Evolutionary conservation across 1,140 invertebrate species (phyloP), one percentile per base, ranked within the genome.

Genomic region (Orussus abietinus): DNA sequence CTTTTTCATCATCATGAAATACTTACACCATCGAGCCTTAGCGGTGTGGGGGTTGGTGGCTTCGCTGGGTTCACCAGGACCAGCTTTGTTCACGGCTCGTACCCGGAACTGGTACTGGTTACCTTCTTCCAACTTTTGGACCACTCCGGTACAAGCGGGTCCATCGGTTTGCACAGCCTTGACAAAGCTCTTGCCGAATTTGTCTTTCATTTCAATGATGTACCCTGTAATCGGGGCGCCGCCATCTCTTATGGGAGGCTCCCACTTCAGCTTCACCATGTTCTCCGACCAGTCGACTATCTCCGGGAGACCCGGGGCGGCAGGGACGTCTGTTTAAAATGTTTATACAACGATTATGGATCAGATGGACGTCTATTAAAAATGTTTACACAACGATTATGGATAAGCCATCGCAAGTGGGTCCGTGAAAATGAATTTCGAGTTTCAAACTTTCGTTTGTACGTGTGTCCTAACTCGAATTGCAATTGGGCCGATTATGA

Each of bases 51-150:
- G 90, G 65, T 90, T 89, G 20, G 93, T 96, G 38, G 91, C 84
- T 63, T 96, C 89, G 26, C 92, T 96, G 5, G 96, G 92, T 59
- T 96, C 92, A 13, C 95, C 95, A 32, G 83, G 83, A 29, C 96
- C 96, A 21, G 94, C 96, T 72, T 96, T 96, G 72, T 99, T 99
- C 0, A 95, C 77, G 25, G 96, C 96, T 30, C 86, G 76, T 1
- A 99, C 85, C 41, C 96, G 77, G 78, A 99, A 99, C 75, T 97
- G 90, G 62, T 94, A 94, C 53, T 91, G 90, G 63, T 94, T 90
- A 13, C 94, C 95, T 73, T 95, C 90, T 61, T 90, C 90, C 40
- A 99, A 72, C 70, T 89, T 89, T 1, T 84, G 84, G 2, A 98
- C 91, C 12, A 84, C 83, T 12, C 88, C 90, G 55, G 85, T 82